Percentiles rank a stretch among this genome's conserved stretches.
Evolutionary conservation across 2,888 invertebrate species (phyloP).

Genomic region (Antitype chi): DNA sequence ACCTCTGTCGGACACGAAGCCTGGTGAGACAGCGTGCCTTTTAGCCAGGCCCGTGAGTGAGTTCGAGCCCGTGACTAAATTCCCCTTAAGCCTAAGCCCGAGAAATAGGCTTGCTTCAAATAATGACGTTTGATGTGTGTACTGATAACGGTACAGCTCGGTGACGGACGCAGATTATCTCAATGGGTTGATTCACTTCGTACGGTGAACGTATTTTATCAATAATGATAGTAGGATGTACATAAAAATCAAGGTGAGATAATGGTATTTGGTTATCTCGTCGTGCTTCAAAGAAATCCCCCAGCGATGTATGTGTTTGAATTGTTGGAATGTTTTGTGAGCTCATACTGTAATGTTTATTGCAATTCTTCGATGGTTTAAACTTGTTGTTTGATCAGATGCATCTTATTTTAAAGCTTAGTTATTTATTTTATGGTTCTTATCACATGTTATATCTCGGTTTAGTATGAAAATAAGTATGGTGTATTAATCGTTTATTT

Average conservation of each 20-base stretch:
- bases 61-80: no score
- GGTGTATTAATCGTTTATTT: no score
- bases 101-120: conserved; percentile 14
- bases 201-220: conserved; percentile 48
- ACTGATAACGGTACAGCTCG: conserved; percentile 52
- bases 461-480: not conserved
- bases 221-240: conserved; percentile 38
- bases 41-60: no score
- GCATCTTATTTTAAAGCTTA: conserved; percentile 24
- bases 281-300: conserved; percentile 34
- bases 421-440: conserved; percentile 16
- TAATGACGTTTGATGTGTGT: conserved; percentile 34
- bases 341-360: conserved; percentile 16
- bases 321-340: conserved; percentile 29
- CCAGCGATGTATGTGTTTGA: conserved; percentile 13
- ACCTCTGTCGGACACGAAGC: no score
- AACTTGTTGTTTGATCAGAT: conserved; percentile 36
- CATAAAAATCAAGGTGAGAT: conserved; percentile 48
- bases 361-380: conserved; percentile 20
- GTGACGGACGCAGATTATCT: conserved; percentile 49
- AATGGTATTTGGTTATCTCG: conserved; percentile 1
- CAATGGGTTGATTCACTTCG: conserved; percentile 54
- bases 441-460: not conserved
- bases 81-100: not conserved
- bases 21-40: no score